These are phyloP conservation scores for Drosophila anomelani DNA, from an alignment of 2,888 invertebrate species.

Conservation along the genomic window DNA sequence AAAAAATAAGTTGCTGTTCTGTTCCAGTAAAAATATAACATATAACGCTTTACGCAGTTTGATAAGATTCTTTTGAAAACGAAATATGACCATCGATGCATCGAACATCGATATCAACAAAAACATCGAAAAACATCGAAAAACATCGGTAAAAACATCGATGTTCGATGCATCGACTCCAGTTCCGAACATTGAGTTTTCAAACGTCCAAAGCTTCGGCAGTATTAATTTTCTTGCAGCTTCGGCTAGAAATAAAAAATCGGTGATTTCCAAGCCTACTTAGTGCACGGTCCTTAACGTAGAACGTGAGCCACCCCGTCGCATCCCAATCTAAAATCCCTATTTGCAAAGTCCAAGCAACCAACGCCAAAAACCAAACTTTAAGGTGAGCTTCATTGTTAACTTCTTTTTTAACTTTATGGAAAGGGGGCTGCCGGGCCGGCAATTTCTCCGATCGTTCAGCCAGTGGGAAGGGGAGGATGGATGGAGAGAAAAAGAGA, in stretches of 20 bases:
- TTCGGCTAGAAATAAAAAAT: background rate
- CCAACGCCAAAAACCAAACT: conserved; percentile 27
- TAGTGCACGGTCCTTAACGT: conserved; percentile 5
- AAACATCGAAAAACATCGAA: no score
- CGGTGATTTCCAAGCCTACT: conserved; percentile 3
- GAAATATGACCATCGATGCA: no score
- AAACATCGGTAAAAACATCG: no score
- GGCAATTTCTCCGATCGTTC: conserved; percentile 7
- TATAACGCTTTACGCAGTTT: no score
- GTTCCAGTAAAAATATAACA: no score
- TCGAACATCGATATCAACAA: no score
- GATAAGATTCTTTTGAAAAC: no score
- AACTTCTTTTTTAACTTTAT: background rate
- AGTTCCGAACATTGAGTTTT: background rate
- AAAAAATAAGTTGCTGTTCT: no score
- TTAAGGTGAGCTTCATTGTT: conserved; percentile 16
- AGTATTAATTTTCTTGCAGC: background rate
- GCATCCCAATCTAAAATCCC: conserved; percentile 2
- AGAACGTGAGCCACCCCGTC: conserved; percentile 2
- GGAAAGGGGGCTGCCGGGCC: background rate
- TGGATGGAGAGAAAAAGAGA: conserved; percentile 13
- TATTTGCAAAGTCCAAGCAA: conserved; percentile 3
- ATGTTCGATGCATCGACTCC: no score
- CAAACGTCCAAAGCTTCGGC: conserved; percentile 10
- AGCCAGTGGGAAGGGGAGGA: background rate